A percentile compares a stretch with the other conserved stretches of the same genome.
phyloP scores from a whole-genome alignment of 2,888 invertebrate genomes.

The Acleris cristana region DNA sequence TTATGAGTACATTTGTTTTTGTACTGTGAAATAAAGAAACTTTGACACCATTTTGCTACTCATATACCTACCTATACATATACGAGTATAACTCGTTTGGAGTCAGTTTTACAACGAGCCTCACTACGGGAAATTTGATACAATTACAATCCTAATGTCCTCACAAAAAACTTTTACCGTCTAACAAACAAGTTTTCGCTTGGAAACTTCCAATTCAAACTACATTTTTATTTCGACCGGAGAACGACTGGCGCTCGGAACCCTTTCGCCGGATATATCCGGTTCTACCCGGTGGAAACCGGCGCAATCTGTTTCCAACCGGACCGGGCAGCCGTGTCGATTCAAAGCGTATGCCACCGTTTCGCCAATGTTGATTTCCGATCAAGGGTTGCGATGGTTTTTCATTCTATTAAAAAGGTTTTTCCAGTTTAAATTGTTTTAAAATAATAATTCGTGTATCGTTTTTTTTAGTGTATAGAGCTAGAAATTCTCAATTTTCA shows the following conservation, averaged over 20 bases:
- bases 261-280: constrained; percentile 44
- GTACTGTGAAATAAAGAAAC: too few relatives aligned
- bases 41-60: too few relatives aligned
- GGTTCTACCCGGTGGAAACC: constrained; percentile 37
- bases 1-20: too few relatives aligned
- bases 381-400: constrained; percentile 10
- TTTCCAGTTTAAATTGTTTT: background rate
- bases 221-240: constrained; percentile 44
- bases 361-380: constrained; percentile 30
- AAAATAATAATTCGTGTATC: background rate
- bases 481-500: too few relatives aligned
- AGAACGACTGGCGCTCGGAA: constrained; percentile 35
- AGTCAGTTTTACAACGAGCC: too few relatives aligned
- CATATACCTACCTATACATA: too few relatives aligned
- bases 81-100: too few relatives aligned
- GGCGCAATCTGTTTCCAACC: constrained; percentile 29
- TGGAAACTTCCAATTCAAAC: constrained; percentile 40
- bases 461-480: too few relatives aligned
- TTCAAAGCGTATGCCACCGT: constrained; percentile 28
- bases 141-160: too few relatives aligned
- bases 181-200: constrained; percentile 37
- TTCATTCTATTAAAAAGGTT: background rate
- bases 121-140: too few relatives aligned
- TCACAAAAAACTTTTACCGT: too few relatives aligned
- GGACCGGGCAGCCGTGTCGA: constrained; percentile 29